A percentile compares a stretch with the other conserved stretches of the same genome.
Evolutionary conservation across 2,888 invertebrate species (phyloP).

Genomic region (Nasonovia ribisnigri): DNA sequence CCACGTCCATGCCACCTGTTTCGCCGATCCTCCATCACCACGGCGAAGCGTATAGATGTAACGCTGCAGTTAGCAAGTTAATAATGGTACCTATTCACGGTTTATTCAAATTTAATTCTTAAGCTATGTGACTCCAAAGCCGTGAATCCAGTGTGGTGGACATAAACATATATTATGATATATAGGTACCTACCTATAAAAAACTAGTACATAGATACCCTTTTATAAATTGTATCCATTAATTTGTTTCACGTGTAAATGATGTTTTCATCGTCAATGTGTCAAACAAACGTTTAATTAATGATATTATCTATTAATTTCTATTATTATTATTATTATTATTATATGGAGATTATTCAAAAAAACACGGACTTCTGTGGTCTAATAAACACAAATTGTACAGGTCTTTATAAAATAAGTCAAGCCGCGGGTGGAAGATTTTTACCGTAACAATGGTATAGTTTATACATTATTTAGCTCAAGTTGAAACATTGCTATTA

Average conservation of each 20-base stretch:
- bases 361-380: too few relatives aligned
- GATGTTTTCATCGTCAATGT: not conserved
- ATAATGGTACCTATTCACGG: not conserved
- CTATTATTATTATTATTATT: not conserved
- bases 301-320: not conserved
- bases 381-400: not conserved
- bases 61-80: conserved; percentile 36
- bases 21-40: not conserved
- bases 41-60: not conserved
- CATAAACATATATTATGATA: too few relatives aligned
- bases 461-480: not conserved
- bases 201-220: not conserved
- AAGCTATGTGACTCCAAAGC: not conserved
- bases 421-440: not conserved
- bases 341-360: too few relatives aligned
- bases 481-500: not conserved
- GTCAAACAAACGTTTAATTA: not conserved
- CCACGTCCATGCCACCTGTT: not conserved
- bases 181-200: not conserved
- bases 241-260: not conserved
- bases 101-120: conserved; percentile 16
- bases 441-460: not conserved
- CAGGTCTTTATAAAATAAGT: not conserved
- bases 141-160: not conserved
- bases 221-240: not conserved